These are phyloP conservation scores for Desmodus rotundus DNA, from an alignment of 2,113 vertebrate species.

Conservation along the genomic window DNA sequence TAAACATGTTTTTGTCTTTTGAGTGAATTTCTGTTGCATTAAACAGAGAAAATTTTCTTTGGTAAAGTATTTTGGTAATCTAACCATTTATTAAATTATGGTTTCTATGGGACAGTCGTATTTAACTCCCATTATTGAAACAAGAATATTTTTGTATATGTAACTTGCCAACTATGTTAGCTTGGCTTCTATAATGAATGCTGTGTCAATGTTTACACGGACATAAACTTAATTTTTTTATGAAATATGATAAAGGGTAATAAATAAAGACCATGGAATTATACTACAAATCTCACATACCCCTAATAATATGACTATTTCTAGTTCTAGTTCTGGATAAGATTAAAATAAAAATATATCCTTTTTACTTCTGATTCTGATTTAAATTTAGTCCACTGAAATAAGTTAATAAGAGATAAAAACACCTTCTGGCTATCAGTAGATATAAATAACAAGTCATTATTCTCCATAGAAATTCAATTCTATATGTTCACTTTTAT, in stretches of 20 bases:
- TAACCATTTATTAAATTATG: neutral
- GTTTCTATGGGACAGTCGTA: neutral
- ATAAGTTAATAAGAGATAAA: neutral
- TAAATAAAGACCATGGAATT: neutral
- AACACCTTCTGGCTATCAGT: neutral
- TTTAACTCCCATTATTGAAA: neutral
- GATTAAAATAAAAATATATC: neutral
- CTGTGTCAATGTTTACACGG: neutral
- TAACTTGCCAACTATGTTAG: neutral
- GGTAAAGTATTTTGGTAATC: neutral
- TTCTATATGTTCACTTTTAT: neutral
- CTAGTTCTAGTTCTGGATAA: neutral
- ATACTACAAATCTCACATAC: neutral
- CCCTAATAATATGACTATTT: neutral
- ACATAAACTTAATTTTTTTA: neutral
- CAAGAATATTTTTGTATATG: neutral
- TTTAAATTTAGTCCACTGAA: neutral
- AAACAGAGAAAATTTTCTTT: neutral
- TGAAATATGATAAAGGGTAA: neutral
- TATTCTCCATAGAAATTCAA: neutral
- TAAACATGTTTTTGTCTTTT: neutral
- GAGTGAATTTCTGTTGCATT: constrained; percentile 1
- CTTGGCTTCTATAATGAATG: neutral
- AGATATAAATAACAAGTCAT: neutral
- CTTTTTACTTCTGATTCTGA: neutral